phyloP scores from a whole-genome alignment of 1,140 invertebrate genomes.

The Pachypeltis micranthus region DNA sequence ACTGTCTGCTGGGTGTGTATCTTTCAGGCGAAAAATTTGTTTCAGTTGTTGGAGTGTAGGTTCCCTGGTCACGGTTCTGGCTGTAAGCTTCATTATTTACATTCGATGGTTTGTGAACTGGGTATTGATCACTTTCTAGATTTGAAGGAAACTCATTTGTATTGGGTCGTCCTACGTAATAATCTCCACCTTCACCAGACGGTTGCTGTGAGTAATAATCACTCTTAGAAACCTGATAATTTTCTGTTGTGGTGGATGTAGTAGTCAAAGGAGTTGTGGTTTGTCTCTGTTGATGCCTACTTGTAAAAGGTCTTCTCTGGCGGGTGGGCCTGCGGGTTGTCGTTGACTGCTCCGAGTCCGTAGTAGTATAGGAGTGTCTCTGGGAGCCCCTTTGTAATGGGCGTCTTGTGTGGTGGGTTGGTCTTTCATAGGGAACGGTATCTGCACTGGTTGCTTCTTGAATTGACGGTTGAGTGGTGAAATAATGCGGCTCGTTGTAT shows the following conservation, averaged over 20 bases:
- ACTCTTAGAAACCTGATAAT: too few relatives aligned
- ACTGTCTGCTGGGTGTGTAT: too few relatives aligned
- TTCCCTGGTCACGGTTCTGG: too few relatives aligned
- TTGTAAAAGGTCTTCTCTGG: slow-evolving; percentile 17
- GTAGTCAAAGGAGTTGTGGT: neutral
- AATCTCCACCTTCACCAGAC: too few relatives aligned
- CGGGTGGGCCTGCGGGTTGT: neutral
- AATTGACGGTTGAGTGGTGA: slow-evolving; percentile 13
- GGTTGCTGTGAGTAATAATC: too few relatives aligned
- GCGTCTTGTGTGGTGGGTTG: neutral
- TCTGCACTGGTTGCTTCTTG: slow-evolving; percentile 13
- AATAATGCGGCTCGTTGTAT: slow-evolving; percentile 13
- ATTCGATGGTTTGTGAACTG: too few relatives aligned
- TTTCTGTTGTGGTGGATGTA: neutral
- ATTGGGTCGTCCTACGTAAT: neutral
- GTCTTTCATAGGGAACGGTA: neutral
- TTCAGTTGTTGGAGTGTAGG: too few relatives aligned
- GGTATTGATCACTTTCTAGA: neutral
- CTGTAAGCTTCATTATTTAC: too few relatives aligned
- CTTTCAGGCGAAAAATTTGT: too few relatives aligned
- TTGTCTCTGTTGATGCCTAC: neutral
- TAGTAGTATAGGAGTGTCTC: slow-evolving; percentile 5
- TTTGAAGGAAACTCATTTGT: neutral
- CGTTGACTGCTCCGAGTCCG: neutral
- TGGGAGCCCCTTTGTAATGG: neutral